These are phyloP conservation scores for Hemithea aestivaria DNA, from an alignment of 2,888 invertebrate species.

Conservation along the genomic window DNA sequence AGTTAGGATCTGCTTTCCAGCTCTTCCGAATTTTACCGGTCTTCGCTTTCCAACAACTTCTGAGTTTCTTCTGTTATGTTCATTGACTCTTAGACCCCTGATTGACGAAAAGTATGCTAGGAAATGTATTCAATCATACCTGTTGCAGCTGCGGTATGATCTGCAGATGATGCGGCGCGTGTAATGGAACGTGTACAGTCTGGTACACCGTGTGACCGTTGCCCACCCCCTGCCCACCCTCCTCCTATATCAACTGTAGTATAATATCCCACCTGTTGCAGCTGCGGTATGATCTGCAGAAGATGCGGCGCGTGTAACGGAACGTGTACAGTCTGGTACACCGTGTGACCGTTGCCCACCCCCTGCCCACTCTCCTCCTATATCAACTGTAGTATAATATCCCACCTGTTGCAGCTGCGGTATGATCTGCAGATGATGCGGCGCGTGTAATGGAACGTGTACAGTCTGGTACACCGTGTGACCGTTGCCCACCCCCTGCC, in stretches of 20 bases:
- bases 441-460: slow-evolving; percentile 93
- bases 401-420: slow-evolving; percentile 91
- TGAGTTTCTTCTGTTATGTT: no score
- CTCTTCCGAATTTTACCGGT: no score
- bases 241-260: no score
- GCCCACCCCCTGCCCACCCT: slow-evolving; percentile 84
- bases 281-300: slow-evolving; percentile 89
- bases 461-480: slow-evolving; percentile 98
- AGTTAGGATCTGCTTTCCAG: no score
- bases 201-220: slow-evolving; percentile 97
- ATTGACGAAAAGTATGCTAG: no score
- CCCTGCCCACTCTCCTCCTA: no score
- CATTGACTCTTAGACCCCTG: no score
- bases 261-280: slow-evolving; percentile 89
- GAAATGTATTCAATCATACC: no score
- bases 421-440: slow-evolving; percentile 86
- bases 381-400: no score
- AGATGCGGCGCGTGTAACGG: slow-evolving; percentile 90
- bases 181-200: slow-evolving; percentile 95
- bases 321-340: slow-evolving; percentile 96
- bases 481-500: slow-evolving; percentile 89
- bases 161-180: slow-evolving; percentile 86
- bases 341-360: slow-evolving; percentile 92
- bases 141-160: slow-evolving; percentile 91
- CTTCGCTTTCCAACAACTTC: no score